Evolutionary conservation across 2,888 invertebrate genomes (phyloP), one percentile per base, ranked within the genome.

Genomic region (Torymus aiolomorphi): DNA sequence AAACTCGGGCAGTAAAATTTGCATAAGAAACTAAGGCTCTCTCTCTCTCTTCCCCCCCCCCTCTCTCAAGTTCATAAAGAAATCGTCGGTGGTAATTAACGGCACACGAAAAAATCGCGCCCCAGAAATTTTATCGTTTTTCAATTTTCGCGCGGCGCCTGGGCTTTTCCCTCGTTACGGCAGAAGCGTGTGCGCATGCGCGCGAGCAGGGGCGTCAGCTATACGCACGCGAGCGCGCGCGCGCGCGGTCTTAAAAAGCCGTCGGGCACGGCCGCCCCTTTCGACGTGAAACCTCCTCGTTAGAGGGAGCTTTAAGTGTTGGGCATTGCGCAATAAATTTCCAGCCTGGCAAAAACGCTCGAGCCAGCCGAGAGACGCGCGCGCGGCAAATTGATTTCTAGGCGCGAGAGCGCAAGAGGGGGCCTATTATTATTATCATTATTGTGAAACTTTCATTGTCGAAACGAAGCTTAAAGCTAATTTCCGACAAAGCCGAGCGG

Each of bases 301-400:
- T 82, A 82, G 74, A 80, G 31, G 18, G 76, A 82, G 72, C 71
- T 74, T 77, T 80, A 78, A 80, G 78, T 73, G 80, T 67, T 57
- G 72, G 62, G 61, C 71, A 69, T 75, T 76, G 71, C 71, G 75
- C 80, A 77, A 82, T 82, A 82, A 82, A 82, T 80, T 82, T 73
- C 62, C 78, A 66, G 70, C 42, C n/a, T 42, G 59, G 78, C 69
- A 80, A 80, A 76, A 76, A 14, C 59, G 42, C 62, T 63, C 66
- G 54, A 2, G 52, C 63, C 49, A 51, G 18, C 12, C 8, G 42
- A 70, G 57, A 57, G 67, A 61, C 10, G 51, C 49, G 42, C 42
- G 69, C 56, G 70, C 80, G 77, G 71, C 78, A 72, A 78, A 81
- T 80, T 80, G 75, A 79, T 76, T 80, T 74, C 80, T 80, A 74